Percentiles rank a stretch among this genome's conserved stretches.
These are phyloP conservation scores for Etheostoma spectabile DNA, from an alignment of 2,113 vertebrate species.

Conservation along the genomic window DNA sequence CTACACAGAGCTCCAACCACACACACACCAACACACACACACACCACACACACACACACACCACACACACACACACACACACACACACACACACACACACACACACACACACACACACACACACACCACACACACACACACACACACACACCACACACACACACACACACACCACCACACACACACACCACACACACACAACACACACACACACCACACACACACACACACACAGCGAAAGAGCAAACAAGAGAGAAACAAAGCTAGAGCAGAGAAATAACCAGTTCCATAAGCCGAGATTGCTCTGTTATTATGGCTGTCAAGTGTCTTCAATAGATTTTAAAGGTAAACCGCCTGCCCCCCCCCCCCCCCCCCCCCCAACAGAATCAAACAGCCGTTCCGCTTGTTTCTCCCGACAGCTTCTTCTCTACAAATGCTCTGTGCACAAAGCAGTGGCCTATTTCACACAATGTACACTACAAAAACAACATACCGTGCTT, in stretches of 20 bases:
- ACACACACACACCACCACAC: no score
- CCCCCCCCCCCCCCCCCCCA: constrained; percentile 24
- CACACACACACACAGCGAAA: background rate
- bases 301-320: constrained; percentile 54
- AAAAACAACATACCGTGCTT: background rate
- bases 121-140: no score
- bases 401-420: constrained; percentile 33
- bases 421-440: constrained; percentile 15
- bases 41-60: constrained; percentile 5
- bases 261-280: constrained; percentile 43
- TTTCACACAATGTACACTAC: background rate
- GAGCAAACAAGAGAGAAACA: constrained; percentile 25
- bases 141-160: no score
- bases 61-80: no score
- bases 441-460: constrained; percentile 4
- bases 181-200: no score
- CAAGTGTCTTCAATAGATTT: constrained; percentile 64
- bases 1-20: constrained; percentile 1
- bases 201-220: no score
- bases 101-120: constrained; percentile 4
- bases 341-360: constrained; percentile 34
- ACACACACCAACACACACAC: background rate
- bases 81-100: constrained; percentile 1
- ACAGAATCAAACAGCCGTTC: constrained; percentile 45
- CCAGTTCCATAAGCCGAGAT: constrained; percentile 18